These are phyloP conservation scores for Tetramorium parvispinum DNA, from an alignment of 1,140 invertebrate genomes.

Conservation along the genomic window DNA sequence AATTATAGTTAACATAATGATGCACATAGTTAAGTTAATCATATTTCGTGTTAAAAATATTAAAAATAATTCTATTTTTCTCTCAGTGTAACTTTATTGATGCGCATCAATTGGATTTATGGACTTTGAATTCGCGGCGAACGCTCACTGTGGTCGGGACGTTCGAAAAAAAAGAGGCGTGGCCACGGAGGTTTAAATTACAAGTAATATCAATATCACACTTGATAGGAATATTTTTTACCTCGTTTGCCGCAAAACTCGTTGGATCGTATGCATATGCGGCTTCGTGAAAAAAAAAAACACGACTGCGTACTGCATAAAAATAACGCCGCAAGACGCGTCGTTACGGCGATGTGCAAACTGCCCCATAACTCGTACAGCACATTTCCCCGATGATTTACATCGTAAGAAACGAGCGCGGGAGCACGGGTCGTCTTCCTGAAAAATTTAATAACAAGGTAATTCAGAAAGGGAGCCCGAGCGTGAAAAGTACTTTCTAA, in stretches of 20 bases:
- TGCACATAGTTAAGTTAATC: too few species aligned
- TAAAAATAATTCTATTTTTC: too few species aligned
- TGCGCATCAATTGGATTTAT: too few species aligned
- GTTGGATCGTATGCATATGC: background rate
- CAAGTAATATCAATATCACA: background rate
- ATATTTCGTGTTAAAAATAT: too few species aligned
- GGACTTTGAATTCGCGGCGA: too few species aligned
- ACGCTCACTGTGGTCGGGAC: too few species aligned
- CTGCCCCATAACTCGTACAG: background rate
- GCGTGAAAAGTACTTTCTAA: constrained; percentile 51
- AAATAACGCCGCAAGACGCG: constrained; percentile 4
- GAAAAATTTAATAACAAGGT: constrained; percentile 60
- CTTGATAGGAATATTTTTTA: background rate
- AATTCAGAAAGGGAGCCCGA: constrained; percentile 38
- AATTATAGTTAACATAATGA: too few species aligned
- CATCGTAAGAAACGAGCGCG: constrained; percentile 29
- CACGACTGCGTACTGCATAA: background rate
- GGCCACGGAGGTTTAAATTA: background rate
- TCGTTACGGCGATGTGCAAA: constrained; percentile 34
- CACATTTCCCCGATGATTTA: constrained; percentile 32
- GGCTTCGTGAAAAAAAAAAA: background rate
- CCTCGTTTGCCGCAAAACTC: background rate
- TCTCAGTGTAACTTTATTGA: too few species aligned
- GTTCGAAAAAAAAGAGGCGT: too few species aligned
- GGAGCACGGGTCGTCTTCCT: background rate